Base-by-base conservation (phyloP, 1,140 invertebrate genomes). In the Phocides pigmalion region DNA sequence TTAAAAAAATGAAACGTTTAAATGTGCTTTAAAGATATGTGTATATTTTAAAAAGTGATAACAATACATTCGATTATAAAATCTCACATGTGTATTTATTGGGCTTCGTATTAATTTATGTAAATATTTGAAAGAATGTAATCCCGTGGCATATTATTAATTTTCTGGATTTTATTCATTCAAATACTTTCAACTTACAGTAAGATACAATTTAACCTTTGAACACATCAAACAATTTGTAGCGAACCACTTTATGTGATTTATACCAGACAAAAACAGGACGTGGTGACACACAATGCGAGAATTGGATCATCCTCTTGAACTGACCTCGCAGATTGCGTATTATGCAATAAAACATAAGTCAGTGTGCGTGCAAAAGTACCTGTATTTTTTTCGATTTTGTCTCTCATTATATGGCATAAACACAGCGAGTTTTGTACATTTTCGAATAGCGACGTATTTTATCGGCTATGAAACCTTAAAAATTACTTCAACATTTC, bases 1-100 rank as follows among this genome's bases (percentile, higher is more conserved):
- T 11, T 9, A 16, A 37, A 37, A 5, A 37, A 51, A 51, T 32
- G 0, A 53, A 53, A 53, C 25, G 19, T 3, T 0, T 16, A 37
- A 19, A 9, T 53, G 50, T 53, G 50, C 50, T 53, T 39, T 19
- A 11, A 17, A 53, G 50, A 53, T 53, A 28, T 8, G 28, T 17
- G 25, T 53, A 37, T 53, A 53, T 35, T 53, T 35, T 53, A 53
- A 37, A 53, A 53, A 53, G 49, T 53, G 49, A 17, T 53, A 53
- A 53, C 28, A 53, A 53, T 53, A 53, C 32, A 50, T 12, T 53
- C 15, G 50, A 53, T 32, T 35, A 35, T 6, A 39, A 54, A 54
- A n/a, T 22, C 8, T 39, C n/a, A 20, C 28, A 51, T 37, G 14
- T 17, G 16, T 37, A 25, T 19, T 17, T 17, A 19, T 37, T 37